Evolutionary conservation across 2,113 vertebrate genomes (phyloP).

Genomic region (Poeciliopsis occidentalis): DNA sequence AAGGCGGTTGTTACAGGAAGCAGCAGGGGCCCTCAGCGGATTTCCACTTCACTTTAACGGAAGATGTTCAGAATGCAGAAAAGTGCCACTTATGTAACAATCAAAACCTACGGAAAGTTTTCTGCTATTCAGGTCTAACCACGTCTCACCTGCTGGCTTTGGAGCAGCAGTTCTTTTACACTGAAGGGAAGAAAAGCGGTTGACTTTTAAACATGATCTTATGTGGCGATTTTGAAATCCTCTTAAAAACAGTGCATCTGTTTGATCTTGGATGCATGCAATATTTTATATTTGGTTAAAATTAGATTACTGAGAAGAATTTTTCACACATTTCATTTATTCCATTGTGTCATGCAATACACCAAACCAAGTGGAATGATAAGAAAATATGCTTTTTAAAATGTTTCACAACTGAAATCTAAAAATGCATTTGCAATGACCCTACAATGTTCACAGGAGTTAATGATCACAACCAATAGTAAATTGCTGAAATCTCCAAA

Average conservation of each 20-base stretch:
- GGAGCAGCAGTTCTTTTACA: background rate
- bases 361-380: too few species aligned
- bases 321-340: background rate
- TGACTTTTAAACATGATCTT: too few species aligned
- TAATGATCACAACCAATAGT: too few species aligned
- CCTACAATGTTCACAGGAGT: too few species aligned
- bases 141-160: background rate
- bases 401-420: too few species aligned
- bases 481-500: too few species aligned
- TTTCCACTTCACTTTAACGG: background rate
- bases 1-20: background rate
- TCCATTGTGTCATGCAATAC: too few species aligned
- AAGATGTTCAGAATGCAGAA: background rate
- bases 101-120: background rate
- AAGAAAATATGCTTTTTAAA: too few species aligned
- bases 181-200: too few species aligned
- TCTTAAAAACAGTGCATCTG: too few species aligned
- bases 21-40: background rate
- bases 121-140: background rate
- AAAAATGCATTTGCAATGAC: too few species aligned
- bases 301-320: background rate
- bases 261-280: background rate
- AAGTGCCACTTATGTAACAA: background rate
- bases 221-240: too few species aligned
- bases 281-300: background rate